These are phyloP conservation scores for Plagiodera versicolora DNA, from an alignment of 2,888 invertebrate genomes.

Conservation along the genomic window DNA sequence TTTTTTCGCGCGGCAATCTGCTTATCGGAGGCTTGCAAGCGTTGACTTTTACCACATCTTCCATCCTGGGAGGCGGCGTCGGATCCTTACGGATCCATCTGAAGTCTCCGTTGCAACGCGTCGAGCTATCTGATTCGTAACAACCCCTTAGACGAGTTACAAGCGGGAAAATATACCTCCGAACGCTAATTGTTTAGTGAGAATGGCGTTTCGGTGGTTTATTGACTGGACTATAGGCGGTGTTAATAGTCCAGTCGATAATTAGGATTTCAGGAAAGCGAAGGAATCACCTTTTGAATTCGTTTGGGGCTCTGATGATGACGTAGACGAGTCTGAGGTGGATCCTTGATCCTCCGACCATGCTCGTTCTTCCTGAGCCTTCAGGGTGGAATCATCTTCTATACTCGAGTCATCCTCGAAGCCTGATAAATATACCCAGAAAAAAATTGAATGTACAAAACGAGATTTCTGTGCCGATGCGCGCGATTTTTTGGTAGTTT, in stretches of 20 bases:
- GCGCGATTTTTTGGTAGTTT: no score
- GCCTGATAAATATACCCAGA: conserved; percentile 24
- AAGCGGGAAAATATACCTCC: no score
- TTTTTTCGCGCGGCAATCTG: conserved; percentile 40
- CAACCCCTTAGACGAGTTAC: no score
- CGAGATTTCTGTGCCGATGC: neutral
- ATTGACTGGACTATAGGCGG: neutral
- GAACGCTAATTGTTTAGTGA: no score
- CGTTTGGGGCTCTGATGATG: conserved; percentile 45
- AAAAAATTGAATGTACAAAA: neutral
- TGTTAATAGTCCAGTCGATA: no score
- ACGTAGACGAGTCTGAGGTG: conserved; percentile 51
- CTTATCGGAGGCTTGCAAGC: conserved; percentile 47
- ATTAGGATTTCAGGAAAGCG: no score
- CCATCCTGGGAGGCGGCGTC: conserved; percentile 43
- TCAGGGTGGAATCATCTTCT: conserved; percentile 61
- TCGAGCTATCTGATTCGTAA: conserved; percentile 58
- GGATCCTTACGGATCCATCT: conserved; percentile 63
- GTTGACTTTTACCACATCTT: conserved; percentile 37
- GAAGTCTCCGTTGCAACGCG: conserved; percentile 68
- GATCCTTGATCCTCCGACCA: conserved; percentile 52
- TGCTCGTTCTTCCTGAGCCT: conserved; percentile 57
- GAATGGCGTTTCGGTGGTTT: no score
- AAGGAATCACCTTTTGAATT: conserved; percentile 41
- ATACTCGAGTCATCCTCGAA: conserved; percentile 61